Percentiles rank a stretch among this genome's conserved stretches.
These are phyloP conservation scores for Eristalis pertinax DNA, from an alignment of 2,888 invertebrate species.

Conservation along the genomic window DNA sequence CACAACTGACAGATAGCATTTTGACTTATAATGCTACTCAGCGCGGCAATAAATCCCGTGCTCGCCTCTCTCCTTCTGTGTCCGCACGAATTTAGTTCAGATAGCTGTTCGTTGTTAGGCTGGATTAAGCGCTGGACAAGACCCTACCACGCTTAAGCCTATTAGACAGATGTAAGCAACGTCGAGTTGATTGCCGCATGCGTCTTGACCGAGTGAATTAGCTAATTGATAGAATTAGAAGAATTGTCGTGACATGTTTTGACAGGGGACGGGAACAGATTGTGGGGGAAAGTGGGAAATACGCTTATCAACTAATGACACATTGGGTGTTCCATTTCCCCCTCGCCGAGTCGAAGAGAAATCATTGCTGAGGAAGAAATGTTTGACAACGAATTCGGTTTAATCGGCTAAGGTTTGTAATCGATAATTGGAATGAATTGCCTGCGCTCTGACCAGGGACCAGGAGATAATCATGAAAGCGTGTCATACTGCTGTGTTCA, in stretches of 20 bases:
- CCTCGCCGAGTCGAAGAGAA: slow-evolving; percentile 16
- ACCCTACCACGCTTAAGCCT: neutral
- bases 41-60: slow-evolving; percentile 51
- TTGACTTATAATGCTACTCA: slow-evolving; percentile 53
- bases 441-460: slow-evolving; percentile 12
- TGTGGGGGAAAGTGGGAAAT: neutral
- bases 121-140: neutral
- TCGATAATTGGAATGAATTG: slow-evolving; percentile 49
- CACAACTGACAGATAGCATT: slow-evolving; percentile 66
- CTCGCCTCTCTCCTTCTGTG: slow-evolving; percentile 11
- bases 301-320: slow-evolving; percentile 55
- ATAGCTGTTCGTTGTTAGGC: slow-evolving; percentile 38
- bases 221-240: slow-evolving; percentile 65
- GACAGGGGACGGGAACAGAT: neutral
- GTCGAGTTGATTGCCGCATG: slow-evolving; percentile 11
- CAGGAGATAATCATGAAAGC: slow-evolving; percentile 14
- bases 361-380: slow-evolving; percentile 38
- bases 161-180: neutral
- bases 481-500: neutral
- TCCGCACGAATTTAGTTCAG: slow-evolving; percentile 41
- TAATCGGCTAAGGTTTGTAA: slow-evolving; percentile 44
- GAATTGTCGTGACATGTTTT: slow-evolving; percentile 40
- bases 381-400: slow-evolving; percentile 45
- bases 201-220: slow-evolving; percentile 55
- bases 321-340: slow-evolving; percentile 56